These are phyloP conservation scores for Mythimna albipuncta DNA, from an alignment of 2,888 invertebrate genomes.

Conservation along the genomic window DNA sequence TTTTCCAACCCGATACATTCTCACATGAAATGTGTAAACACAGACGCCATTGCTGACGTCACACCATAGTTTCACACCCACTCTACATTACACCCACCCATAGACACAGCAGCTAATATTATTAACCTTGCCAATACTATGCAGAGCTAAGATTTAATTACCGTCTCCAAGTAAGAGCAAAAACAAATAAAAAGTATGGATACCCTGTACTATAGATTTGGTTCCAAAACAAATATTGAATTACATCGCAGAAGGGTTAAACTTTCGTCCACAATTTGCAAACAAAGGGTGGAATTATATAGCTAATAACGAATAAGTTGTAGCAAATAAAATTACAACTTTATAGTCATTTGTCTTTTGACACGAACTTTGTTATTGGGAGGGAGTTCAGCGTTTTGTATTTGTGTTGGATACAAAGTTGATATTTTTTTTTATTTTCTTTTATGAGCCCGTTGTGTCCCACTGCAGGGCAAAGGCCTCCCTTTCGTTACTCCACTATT, in stretches of 20 bases:
- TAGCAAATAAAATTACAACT: constrained; percentile 48
- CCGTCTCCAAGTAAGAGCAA: background rate
- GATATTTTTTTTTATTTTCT: background rate
- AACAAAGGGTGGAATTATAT: constrained; percentile 24
- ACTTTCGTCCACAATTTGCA: constrained; percentile 25
- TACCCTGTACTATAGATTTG: constrained; percentile 8
- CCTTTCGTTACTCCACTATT: too few species aligned
- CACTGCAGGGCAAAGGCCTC: too few species aligned
- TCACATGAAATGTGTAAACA: constrained; percentile 43
- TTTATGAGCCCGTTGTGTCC: too few species aligned
- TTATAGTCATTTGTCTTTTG: constrained; percentile 29
- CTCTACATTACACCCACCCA: constrained; percentile 32
- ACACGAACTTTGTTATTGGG: constrained; percentile 19
- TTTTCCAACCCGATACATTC: constrained; percentile 37
- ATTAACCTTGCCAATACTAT: constrained; percentile 25
- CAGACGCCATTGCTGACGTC: constrained; percentile 44
- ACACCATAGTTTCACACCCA: constrained; percentile 50
- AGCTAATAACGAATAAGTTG: constrained; percentile 24
- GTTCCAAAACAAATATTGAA: constrained; percentile 25
- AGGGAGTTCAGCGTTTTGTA: background rate
- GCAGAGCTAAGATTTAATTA: background rate
- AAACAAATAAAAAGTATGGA: constrained; percentile 18
- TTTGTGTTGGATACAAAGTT: constrained; percentile 11
- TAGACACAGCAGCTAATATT: constrained; percentile 18
- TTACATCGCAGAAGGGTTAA: constrained; percentile 23